Conservation (phyloP, 2,113 vertebrate genomes). For the Phaetusa simplex region DNA sequence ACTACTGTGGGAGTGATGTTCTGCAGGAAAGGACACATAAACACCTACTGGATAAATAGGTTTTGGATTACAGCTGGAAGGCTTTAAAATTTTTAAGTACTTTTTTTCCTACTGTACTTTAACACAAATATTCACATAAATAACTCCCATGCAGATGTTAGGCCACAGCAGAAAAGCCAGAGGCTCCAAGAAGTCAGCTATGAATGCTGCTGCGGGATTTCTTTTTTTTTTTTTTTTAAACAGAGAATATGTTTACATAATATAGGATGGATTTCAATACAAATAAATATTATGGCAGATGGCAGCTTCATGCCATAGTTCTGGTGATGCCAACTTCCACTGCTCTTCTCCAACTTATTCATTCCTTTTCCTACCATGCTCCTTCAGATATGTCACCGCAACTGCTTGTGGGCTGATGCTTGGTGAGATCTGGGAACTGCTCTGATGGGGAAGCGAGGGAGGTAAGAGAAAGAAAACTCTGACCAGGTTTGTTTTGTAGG, state of each 20-base stretch:
- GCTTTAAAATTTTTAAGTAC: not conserved
- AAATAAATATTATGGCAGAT: not conserved
- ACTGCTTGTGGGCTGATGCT: not conserved
- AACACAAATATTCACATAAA: not conserved
- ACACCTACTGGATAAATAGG: not conserved
- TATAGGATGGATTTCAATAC: not conserved
- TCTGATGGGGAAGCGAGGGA: accelerated
- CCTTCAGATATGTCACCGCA: accelerated
- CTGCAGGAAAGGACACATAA: not conserved
- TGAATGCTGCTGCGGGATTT: not conserved
- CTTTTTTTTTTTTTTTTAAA: too few relatives aligned
- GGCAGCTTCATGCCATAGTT: not conserved
- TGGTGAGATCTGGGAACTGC: not conserved
- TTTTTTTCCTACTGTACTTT: not conserved
- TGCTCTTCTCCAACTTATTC: not conserved
- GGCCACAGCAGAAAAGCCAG: not conserved
- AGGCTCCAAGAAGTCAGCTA: not conserved
- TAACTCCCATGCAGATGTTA: not conserved
- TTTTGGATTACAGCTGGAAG: not conserved
- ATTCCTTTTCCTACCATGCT: not conserved
- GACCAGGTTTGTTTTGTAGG: not conserved
- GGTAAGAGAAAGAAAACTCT: not conserved
- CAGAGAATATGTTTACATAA: not conserved
- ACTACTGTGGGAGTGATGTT: not conserved
- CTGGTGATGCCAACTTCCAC: not conserved